Conservation (phyloP, 2,888 invertebrate genomes). For the Onchidella celtica region DNA sequence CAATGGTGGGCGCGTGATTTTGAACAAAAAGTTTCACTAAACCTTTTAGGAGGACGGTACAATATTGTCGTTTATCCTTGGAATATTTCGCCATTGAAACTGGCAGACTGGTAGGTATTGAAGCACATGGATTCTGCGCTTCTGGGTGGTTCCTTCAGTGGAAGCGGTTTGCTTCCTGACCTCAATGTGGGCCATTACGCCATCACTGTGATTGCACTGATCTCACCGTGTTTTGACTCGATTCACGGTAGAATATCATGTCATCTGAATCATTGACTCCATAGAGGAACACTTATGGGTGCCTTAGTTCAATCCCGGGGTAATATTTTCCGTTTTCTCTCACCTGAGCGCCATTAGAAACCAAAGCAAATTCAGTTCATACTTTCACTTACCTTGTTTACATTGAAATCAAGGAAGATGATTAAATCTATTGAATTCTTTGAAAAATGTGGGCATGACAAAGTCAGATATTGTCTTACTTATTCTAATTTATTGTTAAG, state of each 20-base stretch:
- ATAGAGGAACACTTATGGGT: no score
- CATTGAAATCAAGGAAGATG: no score
- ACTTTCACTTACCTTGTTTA: no score
- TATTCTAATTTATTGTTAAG: no score
- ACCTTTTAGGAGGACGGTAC: constrained; percentile 32
- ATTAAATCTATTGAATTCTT: no score
- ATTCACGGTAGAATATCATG: constrained; percentile 6
- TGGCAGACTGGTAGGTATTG: constrained; percentile 9
- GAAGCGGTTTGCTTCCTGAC: constrained; percentile 26
- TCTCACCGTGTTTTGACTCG: constrained; percentile 18
- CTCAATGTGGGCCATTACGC: constrained; percentile 50
- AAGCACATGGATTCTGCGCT: not conserved
- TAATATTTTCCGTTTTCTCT: no score
- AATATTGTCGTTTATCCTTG: not conserved
- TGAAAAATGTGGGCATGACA: no score
- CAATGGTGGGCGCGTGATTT: constrained; percentile 82
- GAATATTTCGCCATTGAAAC: constrained; percentile 19
- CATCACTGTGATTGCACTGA: constrained; percentile 34
- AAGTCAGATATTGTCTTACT: no score
- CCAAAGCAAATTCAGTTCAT: no score
- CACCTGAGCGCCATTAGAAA: no score
- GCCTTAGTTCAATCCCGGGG: no score
- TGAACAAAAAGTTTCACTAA: constrained; percentile 74
- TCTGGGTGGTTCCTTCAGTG: not conserved
- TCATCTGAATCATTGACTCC: no score